Conservation (phyloP, 2,797 vertebrate genomes). For the Cottoperca gobio region DNA sequence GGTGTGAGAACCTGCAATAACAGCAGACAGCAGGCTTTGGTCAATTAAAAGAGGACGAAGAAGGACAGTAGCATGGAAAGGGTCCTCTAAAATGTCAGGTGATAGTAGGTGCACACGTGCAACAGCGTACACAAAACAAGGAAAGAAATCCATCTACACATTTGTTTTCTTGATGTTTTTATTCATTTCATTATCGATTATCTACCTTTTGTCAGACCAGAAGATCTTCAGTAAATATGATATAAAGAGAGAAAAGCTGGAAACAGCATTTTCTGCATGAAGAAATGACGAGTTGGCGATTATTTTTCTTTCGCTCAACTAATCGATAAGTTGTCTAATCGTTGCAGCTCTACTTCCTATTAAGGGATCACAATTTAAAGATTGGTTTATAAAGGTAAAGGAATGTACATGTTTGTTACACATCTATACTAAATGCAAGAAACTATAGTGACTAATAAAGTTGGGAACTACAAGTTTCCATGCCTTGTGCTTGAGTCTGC, state of each 20-base stretch:
- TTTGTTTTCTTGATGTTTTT: no score
- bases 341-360: background rate
- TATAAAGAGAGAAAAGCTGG: no score
- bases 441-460: background rate
- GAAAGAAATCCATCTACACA: background rate
- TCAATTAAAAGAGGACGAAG: slow-evolving; percentile 22
- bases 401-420: background rate
- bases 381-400: background rate
- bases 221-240: no score
- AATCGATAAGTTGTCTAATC: no score
- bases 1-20: slow-evolving; percentile 95
- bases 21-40: slow-evolving; percentile 32
- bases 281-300: no score
- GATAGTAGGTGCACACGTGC: background rate
- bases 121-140: background rate
- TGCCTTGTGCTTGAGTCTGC: background rate
- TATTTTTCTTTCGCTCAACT: no score
- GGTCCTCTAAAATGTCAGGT: background rate
- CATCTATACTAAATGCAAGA: background rate
- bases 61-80: background rate
- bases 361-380: background rate
- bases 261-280: no score
- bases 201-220: no score
- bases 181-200: no score
- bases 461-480: background rate